phyloP scores from a whole-genome alignment of 2,797 vertebrate species.

The Hippopotamyrus pictus region DNA sequence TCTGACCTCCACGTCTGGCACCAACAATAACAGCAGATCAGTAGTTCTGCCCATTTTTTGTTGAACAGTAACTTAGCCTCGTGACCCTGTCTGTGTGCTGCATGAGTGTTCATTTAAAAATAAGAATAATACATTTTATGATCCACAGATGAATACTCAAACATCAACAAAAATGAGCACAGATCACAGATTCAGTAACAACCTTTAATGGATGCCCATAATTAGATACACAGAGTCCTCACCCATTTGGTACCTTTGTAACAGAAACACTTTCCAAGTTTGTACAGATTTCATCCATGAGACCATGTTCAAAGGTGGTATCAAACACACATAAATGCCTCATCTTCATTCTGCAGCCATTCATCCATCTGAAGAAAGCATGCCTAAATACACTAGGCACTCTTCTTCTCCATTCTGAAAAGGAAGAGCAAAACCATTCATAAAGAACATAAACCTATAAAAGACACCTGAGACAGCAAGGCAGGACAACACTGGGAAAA shows the following conservation, averaged over 20 bases:
- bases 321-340: not conserved
- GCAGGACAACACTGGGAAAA: not conserved
- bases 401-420: conserved; percentile 24
- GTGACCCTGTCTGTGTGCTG: not conserved
- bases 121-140: not conserved
- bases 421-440: not conserved
- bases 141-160: not conserved
- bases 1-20: not conserved
- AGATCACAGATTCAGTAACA: conserved; percentile 1
- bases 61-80: not conserved
- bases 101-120: not conserved
- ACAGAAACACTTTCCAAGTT: not conserved
- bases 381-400: not conserved
- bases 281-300: not conserved
- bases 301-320: not conserved
- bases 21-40: not conserved
- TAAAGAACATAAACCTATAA: not conserved
- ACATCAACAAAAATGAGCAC: not conserved
- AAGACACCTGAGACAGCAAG: not conserved
- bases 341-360: not conserved
- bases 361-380: not conserved
- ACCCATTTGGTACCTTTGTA: not conserved
- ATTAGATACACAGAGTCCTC: not conserved
- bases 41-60: not conserved
- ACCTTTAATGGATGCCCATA: not conserved